Evolutionary conservation across 2,797 vertebrate genomes (phyloP).

Genomic region (Pipistrellus pygmaeus): DNA sequence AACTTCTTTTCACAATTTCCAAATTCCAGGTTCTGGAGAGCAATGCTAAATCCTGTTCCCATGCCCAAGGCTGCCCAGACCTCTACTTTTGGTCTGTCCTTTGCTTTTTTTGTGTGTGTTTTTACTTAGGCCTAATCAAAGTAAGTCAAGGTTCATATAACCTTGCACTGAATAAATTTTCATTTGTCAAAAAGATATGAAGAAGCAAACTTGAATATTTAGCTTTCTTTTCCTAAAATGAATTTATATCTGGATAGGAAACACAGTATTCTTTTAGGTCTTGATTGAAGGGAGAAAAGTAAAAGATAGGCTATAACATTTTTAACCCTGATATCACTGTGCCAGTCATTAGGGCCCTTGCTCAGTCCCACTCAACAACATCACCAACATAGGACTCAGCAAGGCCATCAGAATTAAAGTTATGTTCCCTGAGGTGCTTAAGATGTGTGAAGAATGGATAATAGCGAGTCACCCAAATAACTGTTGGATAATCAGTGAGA

Average conservation of each 20-base stretch:
- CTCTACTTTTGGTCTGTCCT: not conserved
- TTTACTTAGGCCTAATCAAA: conserved; percentile 26
- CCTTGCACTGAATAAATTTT: not conserved
- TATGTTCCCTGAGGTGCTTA: not conserved
- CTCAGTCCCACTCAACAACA: not conserved
- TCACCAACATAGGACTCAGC: not conserved
- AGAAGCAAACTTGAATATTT: not conserved
- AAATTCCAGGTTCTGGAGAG: not conserved
- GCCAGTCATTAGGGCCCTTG: not conserved
- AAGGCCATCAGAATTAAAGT: not conserved
- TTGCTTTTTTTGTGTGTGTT: not conserved
- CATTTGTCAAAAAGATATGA: not conserved
- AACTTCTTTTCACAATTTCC: not conserved
- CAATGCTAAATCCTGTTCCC: not conserved
- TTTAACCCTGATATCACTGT: not conserved
- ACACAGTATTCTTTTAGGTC: not conserved
- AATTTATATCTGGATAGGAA: not conserved
- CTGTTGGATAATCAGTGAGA: not conserved
- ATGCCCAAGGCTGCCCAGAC: not conserved
- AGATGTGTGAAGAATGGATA: not conserved
- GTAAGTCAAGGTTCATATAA: not conserved
- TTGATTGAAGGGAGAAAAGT: not conserved
- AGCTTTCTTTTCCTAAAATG: not conserved
- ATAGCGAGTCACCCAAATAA: not conserved
- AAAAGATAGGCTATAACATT: not conserved